phyloP scores from a whole-genome alignment of 2,888 invertebrate genomes.

The Drosophila fungiperda region DNA sequence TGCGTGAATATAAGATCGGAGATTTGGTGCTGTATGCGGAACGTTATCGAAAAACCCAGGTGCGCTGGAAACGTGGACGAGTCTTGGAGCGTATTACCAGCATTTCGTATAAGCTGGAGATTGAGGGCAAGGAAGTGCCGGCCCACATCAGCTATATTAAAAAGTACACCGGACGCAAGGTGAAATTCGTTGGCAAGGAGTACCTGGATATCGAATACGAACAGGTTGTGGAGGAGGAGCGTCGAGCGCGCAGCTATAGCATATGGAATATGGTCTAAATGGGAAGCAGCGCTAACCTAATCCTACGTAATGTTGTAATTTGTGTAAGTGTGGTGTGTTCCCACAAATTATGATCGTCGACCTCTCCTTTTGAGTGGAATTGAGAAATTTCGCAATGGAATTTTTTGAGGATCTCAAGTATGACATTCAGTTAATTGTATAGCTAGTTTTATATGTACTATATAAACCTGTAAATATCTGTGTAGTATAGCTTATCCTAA shows the following conservation, averaged over 20 bases:
- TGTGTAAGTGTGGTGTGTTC: conserved; percentile 29
- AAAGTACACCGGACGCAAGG: conserved; percentile 83
- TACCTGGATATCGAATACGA: conserved; percentile 85
- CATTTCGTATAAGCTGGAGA: conserved; percentile 83
- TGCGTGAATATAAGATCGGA: conserved; percentile 82
- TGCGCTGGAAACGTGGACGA: conserved; percentile 83
- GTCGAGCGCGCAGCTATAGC: conserved; percentile 81
- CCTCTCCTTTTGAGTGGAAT: conserved; percentile 71
- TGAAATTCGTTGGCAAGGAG: conserved; percentile 84
- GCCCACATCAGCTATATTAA: conserved; percentile 84
- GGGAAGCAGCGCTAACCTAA: neutral
- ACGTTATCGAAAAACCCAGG: conserved; percentile 82
- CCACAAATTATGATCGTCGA: conserved; percentile 33
- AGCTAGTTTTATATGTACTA: conserved; percentile 40
- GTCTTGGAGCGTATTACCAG: conserved; percentile 84
- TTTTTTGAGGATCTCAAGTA: conserved; percentile 82
- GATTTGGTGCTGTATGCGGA: conserved; percentile 83
- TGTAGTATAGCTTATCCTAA: conserved; percentile 56
- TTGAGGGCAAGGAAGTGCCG: conserved; percentile 83
- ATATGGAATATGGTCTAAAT: conserved; percentile 84
- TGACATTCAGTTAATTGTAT: conserved; percentile 77
- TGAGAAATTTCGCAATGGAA: conserved; percentile 65
- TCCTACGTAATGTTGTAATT: neutral
- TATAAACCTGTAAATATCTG: conserved; percentile 38
- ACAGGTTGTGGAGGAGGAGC: conserved; percentile 83